phyloP scores from a whole-genome alignment of 2,113 vertebrate genomes.

The Nothobranchius kuhntae region DNA sequence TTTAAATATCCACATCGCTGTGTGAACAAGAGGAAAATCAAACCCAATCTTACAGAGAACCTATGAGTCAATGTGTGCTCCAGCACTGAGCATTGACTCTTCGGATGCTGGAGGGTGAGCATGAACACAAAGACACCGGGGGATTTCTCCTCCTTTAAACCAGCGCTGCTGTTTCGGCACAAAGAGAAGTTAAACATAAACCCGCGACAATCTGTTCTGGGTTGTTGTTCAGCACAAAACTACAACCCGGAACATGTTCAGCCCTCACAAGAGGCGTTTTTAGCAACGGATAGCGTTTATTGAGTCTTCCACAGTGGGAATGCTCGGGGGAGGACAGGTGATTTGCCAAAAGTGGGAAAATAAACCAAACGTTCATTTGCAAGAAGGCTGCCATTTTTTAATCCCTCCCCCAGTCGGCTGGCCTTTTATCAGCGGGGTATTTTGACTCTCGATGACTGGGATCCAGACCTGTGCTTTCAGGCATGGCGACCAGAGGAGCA shows the following conservation, averaged over 20 bases:
- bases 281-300: constrained; percentile 23
- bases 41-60: constrained; percentile 19
- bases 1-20: constrained; percentile 15
- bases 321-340: constrained; percentile 34
- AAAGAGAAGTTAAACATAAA: constrained; percentile 16
- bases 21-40: constrained; percentile 22
- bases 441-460: constrained; percentile 53
- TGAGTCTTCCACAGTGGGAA: constrained; percentile 8
- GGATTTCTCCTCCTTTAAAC: constrained; percentile 17
- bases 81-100: constrained; percentile 30
- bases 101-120: constrained; percentile 23
- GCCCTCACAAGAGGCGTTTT: constrained; percentile 8
- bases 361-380: constrained; percentile 51
- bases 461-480: constrained; percentile 45
- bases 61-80: constrained; percentile 23
- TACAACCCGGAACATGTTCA: constrained; percentile 22
- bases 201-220: constrained; percentile 32
- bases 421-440: constrained; percentile 36
- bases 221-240: constrained; percentile 25
- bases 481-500: constrained; percentile 36
- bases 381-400: constrained; percentile 29
- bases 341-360: constrained; percentile 24
- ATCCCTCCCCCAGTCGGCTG: constrained; percentile 38
- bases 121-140: constrained; percentile 31
- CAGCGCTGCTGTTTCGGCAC: constrained; percentile 7